Conservation (phyloP, 1,140 invertebrate genomes). For the Magallana ariakensis region DNA sequence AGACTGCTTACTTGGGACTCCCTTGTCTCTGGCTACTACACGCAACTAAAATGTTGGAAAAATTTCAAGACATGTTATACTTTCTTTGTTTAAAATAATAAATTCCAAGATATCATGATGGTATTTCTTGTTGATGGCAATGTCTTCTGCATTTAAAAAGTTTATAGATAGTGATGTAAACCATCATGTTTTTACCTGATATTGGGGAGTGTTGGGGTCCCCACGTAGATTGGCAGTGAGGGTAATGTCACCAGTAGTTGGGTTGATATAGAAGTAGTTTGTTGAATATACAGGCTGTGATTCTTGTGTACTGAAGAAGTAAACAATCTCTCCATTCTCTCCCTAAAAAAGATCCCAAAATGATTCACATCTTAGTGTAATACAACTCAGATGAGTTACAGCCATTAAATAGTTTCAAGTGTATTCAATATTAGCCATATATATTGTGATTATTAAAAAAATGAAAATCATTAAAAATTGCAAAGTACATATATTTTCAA, state of each 20-base stretch:
- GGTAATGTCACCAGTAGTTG: conserved; percentile 60
- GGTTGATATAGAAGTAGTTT: conserved; percentile 66
- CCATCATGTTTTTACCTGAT: conserved; percentile 49
- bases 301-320: conserved; percentile 56
- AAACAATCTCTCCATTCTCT: conserved; percentile 62
- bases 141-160: no score
- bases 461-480: neutral
- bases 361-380: neutral
- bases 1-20: conserved; percentile 50
- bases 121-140: no score
- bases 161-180: neutral
- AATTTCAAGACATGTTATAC: no score
- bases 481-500: neutral
- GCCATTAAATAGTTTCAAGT: no score
- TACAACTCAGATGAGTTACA: neutral
- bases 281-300: conserved; percentile 49
- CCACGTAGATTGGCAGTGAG: conserved; percentile 54
- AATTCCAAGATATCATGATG: no score
- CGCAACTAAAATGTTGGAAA: conserved; percentile 44
- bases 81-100: no score
- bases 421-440: no score
- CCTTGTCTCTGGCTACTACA: conserved; percentile 62
- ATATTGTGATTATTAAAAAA: no score
- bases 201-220: conserved; percentile 49
- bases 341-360: conserved; percentile 60